Evolutionary conservation across 2,888 invertebrate genomes (phyloP), one percentile per base, ranked within the genome.

Genomic region (Callyntrura sp.): DNA sequence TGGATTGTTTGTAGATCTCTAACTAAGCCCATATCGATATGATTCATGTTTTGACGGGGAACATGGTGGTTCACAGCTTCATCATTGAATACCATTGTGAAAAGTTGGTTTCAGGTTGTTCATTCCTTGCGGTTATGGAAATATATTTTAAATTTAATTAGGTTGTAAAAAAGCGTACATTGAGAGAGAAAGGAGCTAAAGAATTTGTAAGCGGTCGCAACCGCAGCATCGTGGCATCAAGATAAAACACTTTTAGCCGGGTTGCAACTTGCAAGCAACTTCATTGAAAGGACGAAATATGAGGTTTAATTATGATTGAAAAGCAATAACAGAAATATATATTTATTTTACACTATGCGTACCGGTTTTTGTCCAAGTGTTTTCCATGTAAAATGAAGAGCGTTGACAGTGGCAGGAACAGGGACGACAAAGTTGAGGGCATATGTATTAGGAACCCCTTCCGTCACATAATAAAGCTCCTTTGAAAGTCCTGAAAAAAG

Each of bases 311-410:
- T 73, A 45, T 43, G 73, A 73, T 73, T 73, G 45, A 73, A 73
- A 17, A 45, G 73, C 73, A 45, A 45, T 45, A 6, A 45, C 17
- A 73, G 1, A 9, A n/a, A n/a, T n/a, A n/a, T n/a, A n/a, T n/a
- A n/a, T n/a, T n/a, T n/a, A n/a, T 17, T 45, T 3, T 45, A 17
- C 91, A 95, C 96, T 45, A 12, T 91, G 95, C 96, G 96, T 95
- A 97, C 97, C 94, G 97, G 97, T 95, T 96, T 96, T 91, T 97
- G 96, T 68, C 97, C 96, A 90, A 98, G 96, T 94, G 97, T 98
- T 95, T 98, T 97, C 98, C 98, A 99, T 35, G 97, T 98, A 95
- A 98, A 98, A 94, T 97, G 97, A 73, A 98, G 96, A 94, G 97
- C 97, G 93, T 97, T 96, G 93, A 98, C 96, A 94, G 97, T 97